A percentile compares a stretch with the other conserved stretches of the same genome.
Evolutionary conservation across 2,888 invertebrate genomes (phyloP).

Genomic region (Drosophila subquinaria): DNA sequence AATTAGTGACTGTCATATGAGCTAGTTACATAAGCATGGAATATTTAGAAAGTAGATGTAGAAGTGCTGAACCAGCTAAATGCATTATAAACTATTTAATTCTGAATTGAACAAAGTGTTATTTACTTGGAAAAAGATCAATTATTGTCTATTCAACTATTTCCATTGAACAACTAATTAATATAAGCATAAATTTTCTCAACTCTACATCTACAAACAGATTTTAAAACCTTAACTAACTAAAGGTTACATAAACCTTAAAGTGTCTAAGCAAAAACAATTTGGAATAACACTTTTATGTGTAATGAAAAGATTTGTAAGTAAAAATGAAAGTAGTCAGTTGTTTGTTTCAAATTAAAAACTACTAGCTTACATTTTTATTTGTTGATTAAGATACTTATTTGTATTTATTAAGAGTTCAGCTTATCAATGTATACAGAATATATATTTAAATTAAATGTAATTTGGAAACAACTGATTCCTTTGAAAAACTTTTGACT

Average conservation of each 20-base stretch:
- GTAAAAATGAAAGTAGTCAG: no score
- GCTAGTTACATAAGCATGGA: constrained; percentile 8
- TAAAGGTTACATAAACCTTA: neutral
- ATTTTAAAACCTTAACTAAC: neutral
- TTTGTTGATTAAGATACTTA: no score
- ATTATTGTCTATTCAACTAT: neutral
- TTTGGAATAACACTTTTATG: no score
- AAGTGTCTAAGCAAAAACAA: no score
- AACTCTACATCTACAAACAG: neutral
- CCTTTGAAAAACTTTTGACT: no score
- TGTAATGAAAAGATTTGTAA: no score
- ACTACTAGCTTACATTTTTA: no score
- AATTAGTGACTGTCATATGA: constrained; percentile 24
- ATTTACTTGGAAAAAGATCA: constrained; percentile 1
- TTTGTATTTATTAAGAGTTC: no score
- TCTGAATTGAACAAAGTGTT: neutral
- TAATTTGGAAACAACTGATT: no score
- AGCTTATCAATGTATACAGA: no score
- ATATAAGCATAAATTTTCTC: neutral
- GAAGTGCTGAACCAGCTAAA: neutral
- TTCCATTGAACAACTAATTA: neutral
- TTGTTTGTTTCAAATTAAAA: no score
- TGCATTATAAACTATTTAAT: constrained; percentile 5
- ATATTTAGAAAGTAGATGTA: constrained; percentile 10
- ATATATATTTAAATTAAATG: no score